Evolutionary conservation across 92 coral and sea anemone species (phyloP), one percentile per base, ranked within the genome.

Genomic region (Palythoa grandis): DNA sequence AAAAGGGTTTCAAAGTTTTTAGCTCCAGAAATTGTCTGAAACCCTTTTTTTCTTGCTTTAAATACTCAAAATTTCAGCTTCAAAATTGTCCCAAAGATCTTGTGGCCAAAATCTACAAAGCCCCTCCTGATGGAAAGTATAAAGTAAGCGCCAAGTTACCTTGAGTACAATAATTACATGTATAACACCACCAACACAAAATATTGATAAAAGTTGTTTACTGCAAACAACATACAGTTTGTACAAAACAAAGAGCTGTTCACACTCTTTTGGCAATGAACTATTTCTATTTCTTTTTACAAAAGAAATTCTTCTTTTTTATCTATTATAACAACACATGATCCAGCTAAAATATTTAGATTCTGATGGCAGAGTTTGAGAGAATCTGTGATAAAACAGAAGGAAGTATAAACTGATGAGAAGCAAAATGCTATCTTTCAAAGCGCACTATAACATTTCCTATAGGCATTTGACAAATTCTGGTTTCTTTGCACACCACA

Each of bases 221-320:
- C 58, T 79, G 10, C 73, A 79, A 79, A 79, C 50, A 79, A 68
- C 73, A 39, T 23, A 79, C 25, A 38, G 25, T 79, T 60, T 79
- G 56, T 79, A 79, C 84, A 79, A 79, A 79, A 79, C 84, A n/a
- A 79, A 38, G 84, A 79, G 84, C 72, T 60, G 2, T 10, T 38
- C 40, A 79, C 38, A 4, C 73, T 43, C 57, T 63, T 78, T 8
- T 74, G 15, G n/a, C 71, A 67, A 67, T 8, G 11, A 25, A 24
- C 40, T 23, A 6, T 13, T 3, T 24, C 63, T 52, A 40, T 35
- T 72, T 72, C 79, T 75, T 75, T 75, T 75, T 52, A 50, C 60
- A 75, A 75, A 74, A 74, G 10, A 13, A 11, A n/a, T 50, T 48
- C 38, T 75, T 10, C 37, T 22, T 48, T 5, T 13, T 50, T 75